Evolutionary conservation across 1,140 invertebrate species (phyloP).

Genomic region (Zaprionus capensis): DNA sequence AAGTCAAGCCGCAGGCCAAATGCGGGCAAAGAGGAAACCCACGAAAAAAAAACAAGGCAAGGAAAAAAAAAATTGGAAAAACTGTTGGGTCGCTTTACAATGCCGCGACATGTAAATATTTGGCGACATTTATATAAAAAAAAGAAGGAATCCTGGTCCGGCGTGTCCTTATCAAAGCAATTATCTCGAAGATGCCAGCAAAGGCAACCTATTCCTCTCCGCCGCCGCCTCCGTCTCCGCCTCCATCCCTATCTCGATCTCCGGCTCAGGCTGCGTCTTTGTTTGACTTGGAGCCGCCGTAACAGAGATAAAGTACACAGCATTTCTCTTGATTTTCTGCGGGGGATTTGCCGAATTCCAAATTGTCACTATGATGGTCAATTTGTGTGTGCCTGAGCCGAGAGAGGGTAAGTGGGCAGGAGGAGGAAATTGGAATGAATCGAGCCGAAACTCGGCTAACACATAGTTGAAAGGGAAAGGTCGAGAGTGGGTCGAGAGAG

Average conservation of each 20-base stretch:
- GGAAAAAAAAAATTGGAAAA: conserved; percentile 13
- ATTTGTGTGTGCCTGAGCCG: conserved; percentile 59
- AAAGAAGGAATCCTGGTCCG: conserved; percentile 32
- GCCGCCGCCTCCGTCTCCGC: not conserved
- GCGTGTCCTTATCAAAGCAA: conserved; percentile 74
- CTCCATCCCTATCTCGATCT: conserved; percentile 4
- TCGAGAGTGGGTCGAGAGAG: not conserved
- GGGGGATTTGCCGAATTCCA: conserved; percentile 60
- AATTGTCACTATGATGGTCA: conserved; percentile 74
- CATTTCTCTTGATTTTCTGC: conserved; percentile 74
- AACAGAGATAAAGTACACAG: conserved; percentile 78
- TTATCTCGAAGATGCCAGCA: conserved; percentile 70
- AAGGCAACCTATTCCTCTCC: conserved; percentile 1
- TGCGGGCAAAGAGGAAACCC: conserved; percentile 52
- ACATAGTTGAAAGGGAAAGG: not conserved
- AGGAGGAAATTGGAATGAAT: not conserved
- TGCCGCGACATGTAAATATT: conserved; percentile 81
- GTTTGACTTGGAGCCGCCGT: conserved; percentile 65
- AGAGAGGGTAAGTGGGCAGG: not conserved
- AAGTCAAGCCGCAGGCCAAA: conserved; percentile 77
- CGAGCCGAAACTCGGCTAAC: not conserved
- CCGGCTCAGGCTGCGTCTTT: conserved; percentile 40
- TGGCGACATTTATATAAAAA: conserved; percentile 74
- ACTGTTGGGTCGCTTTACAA: conserved; percentile 47
- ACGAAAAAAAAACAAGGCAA: conserved; percentile 6